phyloP scores from a whole-genome alignment of 2,797 vertebrate genomes.

The Halcyon smyrnensis region DNA sequence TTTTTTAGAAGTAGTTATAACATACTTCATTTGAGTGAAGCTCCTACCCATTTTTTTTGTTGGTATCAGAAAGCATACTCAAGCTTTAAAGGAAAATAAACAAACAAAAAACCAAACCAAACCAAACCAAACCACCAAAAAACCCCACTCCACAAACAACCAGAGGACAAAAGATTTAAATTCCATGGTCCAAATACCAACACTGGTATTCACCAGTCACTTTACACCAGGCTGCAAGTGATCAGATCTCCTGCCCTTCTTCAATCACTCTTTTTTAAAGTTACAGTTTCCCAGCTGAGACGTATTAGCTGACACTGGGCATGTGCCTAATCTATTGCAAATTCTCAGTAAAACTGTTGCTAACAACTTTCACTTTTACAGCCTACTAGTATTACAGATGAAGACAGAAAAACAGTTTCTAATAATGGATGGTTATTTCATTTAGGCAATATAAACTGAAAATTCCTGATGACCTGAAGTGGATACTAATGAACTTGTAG shows the following conservation, averaged over 20 bases:
- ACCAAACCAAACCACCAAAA: too few relatives aligned
- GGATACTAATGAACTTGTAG: neutral
- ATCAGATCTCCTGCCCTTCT: neutral
- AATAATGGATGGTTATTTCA: neutral
- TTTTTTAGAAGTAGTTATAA: neutral
- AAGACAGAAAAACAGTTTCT: neutral
- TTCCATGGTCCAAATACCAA: neutral
- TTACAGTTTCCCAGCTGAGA: neutral
- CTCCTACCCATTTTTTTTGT: neutral
- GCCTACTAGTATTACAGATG: neutral
- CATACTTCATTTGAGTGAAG: neutral
- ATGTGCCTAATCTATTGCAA: neutral
- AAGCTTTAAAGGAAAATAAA: neutral
- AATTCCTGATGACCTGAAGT: neutral
- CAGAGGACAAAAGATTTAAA: neutral
- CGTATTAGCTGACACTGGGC: neutral
- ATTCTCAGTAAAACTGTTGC: neutral
- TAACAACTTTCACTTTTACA: neutral
- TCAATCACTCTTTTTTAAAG: neutral
- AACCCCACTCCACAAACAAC: too few relatives aligned
- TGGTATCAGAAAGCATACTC: neutral
- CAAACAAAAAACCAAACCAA: neutral
- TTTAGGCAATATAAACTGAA: neutral
- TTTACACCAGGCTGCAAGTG: neutral
- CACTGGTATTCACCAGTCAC: neutral